A percentile compares a stretch with the other conserved stretches of the same genome.
Conservation (phyloP, 2,113 vertebrate genomes). For the Sander lucioperca region DNA sequence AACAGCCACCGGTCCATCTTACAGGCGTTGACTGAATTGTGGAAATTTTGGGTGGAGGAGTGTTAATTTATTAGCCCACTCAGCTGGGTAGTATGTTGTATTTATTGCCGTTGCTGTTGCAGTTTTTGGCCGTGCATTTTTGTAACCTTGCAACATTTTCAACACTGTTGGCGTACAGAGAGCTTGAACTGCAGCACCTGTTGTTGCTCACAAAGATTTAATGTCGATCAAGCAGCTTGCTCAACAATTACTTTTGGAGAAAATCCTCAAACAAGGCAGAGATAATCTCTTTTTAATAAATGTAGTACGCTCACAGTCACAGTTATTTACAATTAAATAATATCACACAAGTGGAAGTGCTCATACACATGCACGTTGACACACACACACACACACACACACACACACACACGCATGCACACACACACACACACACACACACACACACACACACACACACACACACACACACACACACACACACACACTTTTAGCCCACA, state of each 20-base stretch:
- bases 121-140: slow-evolving; percentile 7
- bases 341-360: slow-evolving; percentile 29
- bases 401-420: not conserved
- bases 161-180: not conserved
- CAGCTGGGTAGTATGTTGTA: slow-evolving; percentile 1
- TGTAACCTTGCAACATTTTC: slow-evolving; percentile 18
- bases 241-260: slow-evolving; percentile 72
- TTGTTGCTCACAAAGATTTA: slow-evolving; percentile 40
- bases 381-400: not conserved
- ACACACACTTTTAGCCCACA: slow-evolving; percentile 47
- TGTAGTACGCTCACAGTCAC: slow-evolving; percentile 56
- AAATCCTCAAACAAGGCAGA: slow-evolving; percentile 66
- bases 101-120: not conserved
- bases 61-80: slow-evolving; percentile 7
- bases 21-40: not conserved
- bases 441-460: slow-evolving; percentile 13
- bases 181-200: slow-evolving; percentile 27
- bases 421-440: slow-evolving; percentile 28
- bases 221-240: slow-evolving; percentile 52
- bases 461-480: slow-evolving; percentile 4
- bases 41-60: slow-evolving; percentile 6
- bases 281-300: slow-evolving; percentile 79
- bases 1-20: not conserved
- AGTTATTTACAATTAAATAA: slow-evolving; percentile 37
- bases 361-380: not conserved